Base-by-base conservation (phyloP, 2,797 vertebrate genomes). In the Anabacerthia variegaticeps region DNA sequence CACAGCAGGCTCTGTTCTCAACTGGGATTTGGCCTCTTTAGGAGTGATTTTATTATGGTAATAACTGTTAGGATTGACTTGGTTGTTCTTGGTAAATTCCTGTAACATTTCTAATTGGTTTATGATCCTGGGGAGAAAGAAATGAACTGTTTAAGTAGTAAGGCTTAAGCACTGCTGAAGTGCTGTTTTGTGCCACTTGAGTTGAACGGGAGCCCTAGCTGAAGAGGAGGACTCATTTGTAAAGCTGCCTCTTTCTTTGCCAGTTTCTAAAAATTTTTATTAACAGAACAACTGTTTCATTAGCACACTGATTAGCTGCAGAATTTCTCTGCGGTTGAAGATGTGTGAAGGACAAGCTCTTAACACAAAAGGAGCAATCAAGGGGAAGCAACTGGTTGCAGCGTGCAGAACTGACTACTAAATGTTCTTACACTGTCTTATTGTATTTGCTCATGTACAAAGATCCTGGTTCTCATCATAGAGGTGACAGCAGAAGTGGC, bases 341-440 rank as follows among this genome's bases (percentile, higher is more conserved):
- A 56, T 6, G 12, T 73, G 32, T 55, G 88, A 95, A 95, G 93
- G 68, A 84, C 72, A 89, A 91, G 63, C 84, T 95, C 82, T 84
- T 88, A 93, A 79, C 56, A 94, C 73, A 96, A 93, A 92, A 93
- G 86, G 69, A 92, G 58, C 79, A 96, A 82, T 93, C 77, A 87
- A 62, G 56, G 58, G 34, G 44, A 96, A 88, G 68, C 26, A 85
- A 81, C 68, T 49, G 75, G 41, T 73, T 93, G 65, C 46, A 67
- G 41, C 28, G 2, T 14, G 27, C 14, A 30, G 84, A 93, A 71
- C 18, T 80, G 39, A 82, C 78, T 89, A 6, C 28, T 88, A 51
- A 65, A 67, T 65, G 65, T 41, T 83, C 43, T 72, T 62, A 58
- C 14, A 23, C 39, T 8, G 8, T 66, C 36, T 28, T 55, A 5